Percentiles rank a stretch among this genome's conserved stretches.
Evolutionary conservation across 2,888 invertebrate species (phyloP).

Genomic region (Phasia obesa): DNA sequence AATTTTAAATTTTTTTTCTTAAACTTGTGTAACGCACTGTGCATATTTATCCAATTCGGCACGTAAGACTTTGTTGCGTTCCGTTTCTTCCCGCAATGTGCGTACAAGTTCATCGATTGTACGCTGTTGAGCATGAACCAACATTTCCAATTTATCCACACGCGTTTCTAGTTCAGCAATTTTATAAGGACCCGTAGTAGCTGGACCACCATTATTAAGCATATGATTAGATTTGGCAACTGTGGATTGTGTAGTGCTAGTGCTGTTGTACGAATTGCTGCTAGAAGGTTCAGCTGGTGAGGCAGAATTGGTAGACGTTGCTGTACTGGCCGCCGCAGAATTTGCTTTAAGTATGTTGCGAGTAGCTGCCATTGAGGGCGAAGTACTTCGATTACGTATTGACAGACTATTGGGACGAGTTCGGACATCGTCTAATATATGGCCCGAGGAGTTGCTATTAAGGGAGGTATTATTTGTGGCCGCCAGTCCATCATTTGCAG

Average conservation of each 20-base stretch:
- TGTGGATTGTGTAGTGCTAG: slow-evolving; percentile 41
- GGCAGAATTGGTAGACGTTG: slow-evolving; percentile 70
- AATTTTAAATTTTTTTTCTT: slow-evolving; percentile 73
- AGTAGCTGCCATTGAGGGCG: slow-evolving; percentile 76
- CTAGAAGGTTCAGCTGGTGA: slow-evolving; percentile 69
- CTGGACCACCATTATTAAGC: slow-evolving; percentile 44
- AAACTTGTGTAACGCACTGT: slow-evolving; percentile 89
- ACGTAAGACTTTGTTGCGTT: slow-evolving; percentile 86
- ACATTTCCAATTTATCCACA: slow-evolving; percentile 79
- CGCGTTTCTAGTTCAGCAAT: slow-evolving; percentile 80
- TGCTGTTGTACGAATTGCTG: slow-evolving; percentile 42
- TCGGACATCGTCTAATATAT: slow-evolving; percentile 76
- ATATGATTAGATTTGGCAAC: slow-evolving; percentile 63
- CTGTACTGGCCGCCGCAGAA: slow-evolving; percentile 45
- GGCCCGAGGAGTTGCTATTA: slow-evolving; percentile 27
- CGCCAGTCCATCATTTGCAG: slow-evolving; percentile 71
- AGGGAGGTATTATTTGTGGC: slow-evolving; percentile 60
- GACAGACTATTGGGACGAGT: slow-evolving; percentile 79
- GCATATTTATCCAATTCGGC: slow-evolving; percentile 87
- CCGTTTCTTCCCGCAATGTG: slow-evolving; percentile 86
- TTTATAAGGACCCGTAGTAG: slow-evolving; percentile 67
- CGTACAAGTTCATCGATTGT: slow-evolving; percentile 86
- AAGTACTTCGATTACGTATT: slow-evolving; percentile 80
- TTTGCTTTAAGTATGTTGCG: slow-evolving; percentile 68
- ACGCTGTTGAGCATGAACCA: slow-evolving; percentile 82